phyloP scores from a whole-genome alignment of 2,888 invertebrate genomes.

The Melikaiella ostensackeni region DNA sequence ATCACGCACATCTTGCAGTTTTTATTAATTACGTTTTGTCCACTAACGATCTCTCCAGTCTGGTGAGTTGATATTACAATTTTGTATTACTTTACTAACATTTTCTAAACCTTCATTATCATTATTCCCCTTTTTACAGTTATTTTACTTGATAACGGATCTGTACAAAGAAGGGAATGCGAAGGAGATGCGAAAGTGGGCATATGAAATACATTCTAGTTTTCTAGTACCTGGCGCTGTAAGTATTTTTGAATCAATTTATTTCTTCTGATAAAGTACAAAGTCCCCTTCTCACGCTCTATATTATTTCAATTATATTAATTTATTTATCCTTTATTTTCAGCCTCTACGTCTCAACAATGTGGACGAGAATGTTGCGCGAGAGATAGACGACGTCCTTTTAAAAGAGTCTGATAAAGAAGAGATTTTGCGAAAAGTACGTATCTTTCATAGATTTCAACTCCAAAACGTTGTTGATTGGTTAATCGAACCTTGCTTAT shows the following conservation, averaged over 20 bases:
- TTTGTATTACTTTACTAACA: constrained; percentile 75
- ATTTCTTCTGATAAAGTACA: constrained; percentile 60
- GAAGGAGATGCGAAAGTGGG: constrained; percentile 98
- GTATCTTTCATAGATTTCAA: constrained; percentile 34
- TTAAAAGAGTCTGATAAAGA: constrained; percentile 92
- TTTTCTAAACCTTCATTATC: constrained; percentile 16
- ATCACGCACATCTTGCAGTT: constrained; percentile 94
- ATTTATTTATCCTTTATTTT: constrained; percentile 62
- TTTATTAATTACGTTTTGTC: constrained; percentile 94
- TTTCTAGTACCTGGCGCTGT: constrained; percentile 94
- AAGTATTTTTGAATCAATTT: constrained; percentile 71
- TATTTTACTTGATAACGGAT: constrained; percentile 95
- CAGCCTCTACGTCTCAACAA: constrained; percentile 89
- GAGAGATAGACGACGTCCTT: constrained; percentile 93
- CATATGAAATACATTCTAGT: constrained; percentile 98
- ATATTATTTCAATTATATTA: constrained; percentile 19
- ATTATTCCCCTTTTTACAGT: constrained; percentile 74
- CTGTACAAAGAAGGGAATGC: constrained; percentile 90
- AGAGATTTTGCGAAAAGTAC: constrained; percentile 89
- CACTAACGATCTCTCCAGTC: constrained; percentile 88
- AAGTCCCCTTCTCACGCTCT: background rate
- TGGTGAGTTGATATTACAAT: constrained; percentile 78
- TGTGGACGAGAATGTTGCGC: constrained; percentile 91
- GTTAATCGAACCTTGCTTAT: background rate
- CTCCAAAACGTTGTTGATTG: background rate